A percentile compares a stretch with the other conserved stretches of the same genome.
These are phyloP conservation scores for Xestia rhomboidea DNA, from an alignment of 2,888 invertebrate species.

Conservation along the genomic window DNA sequence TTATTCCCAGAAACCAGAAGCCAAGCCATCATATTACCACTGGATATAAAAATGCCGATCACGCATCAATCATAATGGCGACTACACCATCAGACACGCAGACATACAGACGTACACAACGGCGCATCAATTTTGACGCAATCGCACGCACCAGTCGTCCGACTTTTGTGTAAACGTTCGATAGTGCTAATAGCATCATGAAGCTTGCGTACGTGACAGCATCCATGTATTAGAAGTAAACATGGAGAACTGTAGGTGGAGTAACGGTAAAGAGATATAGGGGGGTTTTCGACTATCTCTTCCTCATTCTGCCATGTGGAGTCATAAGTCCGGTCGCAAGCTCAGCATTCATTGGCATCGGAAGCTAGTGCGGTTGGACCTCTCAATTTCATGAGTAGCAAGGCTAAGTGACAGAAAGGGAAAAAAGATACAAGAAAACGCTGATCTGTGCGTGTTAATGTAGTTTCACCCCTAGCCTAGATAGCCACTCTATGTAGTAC, in stretches of 20 bases:
- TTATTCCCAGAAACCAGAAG: constrained; percentile 11
- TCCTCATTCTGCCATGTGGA: neutral
- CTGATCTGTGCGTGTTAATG: neutral
- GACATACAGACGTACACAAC: constrained; percentile 48
- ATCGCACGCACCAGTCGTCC: constrained; percentile 25
- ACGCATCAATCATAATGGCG: constrained; percentile 45
- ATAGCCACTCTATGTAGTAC: too few relatives aligned
- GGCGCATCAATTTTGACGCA: constrained; percentile 32
- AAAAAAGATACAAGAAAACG: neutral
- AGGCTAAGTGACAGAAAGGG: neutral
- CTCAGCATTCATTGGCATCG: neutral
- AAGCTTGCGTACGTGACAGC: constrained; percentile 51
- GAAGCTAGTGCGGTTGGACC: neutral
- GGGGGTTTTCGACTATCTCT: neutral
- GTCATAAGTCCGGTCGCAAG: neutral
- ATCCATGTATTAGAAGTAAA: constrained; percentile 36
- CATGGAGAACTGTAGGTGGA: neutral
- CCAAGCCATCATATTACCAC: neutral
- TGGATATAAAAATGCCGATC: constrained; percentile 57
- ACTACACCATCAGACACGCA: constrained; percentile 11
- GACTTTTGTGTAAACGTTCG: constrained; percentile 43
- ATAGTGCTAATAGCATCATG: constrained; percentile 48
- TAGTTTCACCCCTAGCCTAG: neutral
- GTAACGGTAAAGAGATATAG: neutral
- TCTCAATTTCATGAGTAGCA: neutral